A percentile compares a stretch with the other conserved stretches of the same genome.
phyloP scores from a whole-genome alignment of 2,888 invertebrate genomes.

The Rhingia rostrata region DNA sequence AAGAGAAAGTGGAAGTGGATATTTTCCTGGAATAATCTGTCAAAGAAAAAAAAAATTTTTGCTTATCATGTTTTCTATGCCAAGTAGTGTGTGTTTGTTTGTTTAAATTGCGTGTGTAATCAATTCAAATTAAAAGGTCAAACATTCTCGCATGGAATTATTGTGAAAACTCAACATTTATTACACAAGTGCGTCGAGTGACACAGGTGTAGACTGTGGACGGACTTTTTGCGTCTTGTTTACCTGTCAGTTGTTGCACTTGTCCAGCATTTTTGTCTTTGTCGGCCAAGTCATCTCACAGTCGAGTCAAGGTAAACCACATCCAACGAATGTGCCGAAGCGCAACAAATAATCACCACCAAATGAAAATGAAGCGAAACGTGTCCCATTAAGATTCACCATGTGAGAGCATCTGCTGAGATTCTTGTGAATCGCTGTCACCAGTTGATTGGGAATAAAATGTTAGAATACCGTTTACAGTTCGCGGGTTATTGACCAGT shows the following conservation, averaged over 20 bases:
- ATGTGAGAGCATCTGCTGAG: constrained; percentile 3
- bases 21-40: constrained; percentile 66
- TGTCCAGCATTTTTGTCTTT: not conserved
- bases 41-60: constrained; percentile 46
- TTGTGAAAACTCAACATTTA: not conserved
- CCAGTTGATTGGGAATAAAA: not conserved
- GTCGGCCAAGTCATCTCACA: not conserved
- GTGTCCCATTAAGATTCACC: constrained; percentile 6
- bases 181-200: not conserved
- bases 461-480: constrained; percentile 18
- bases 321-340: not conserved
- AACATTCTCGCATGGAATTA: not conserved
- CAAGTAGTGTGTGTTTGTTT: constrained; percentile 14
- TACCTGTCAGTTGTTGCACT: constrained; percentile 12
- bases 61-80: constrained; percentile 38
- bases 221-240: constrained; percentile 5
- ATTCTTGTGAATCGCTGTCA: constrained; percentile 16
- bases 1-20: constrained; percentile 38
- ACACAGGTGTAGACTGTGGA: not conserved
- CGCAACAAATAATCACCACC: not conserved
- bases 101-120: constrained; percentile 13
- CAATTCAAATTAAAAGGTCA: constrained; percentile 11
- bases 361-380: constrained; percentile 16
- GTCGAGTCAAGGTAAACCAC: constrained; percentile 61
- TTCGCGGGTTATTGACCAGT: constrained; percentile 53